phyloP scores from a whole-genome alignment of 2,113 vertebrate species.

The Myotis brandtii region DNA sequence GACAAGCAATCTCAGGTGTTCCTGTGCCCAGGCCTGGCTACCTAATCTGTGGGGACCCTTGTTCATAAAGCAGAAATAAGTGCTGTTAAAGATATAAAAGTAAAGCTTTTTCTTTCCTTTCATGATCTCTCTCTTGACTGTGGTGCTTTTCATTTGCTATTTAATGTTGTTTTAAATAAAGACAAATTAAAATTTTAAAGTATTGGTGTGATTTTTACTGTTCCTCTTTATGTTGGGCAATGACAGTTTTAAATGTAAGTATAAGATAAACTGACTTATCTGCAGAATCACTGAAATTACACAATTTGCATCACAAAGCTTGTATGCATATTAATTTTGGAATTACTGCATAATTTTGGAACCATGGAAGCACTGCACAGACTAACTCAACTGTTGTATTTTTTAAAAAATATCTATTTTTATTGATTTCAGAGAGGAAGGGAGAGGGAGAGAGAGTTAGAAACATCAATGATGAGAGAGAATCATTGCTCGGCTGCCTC shows the following conservation, averaged over 20 bases:
- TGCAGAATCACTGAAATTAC: neutral
- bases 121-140: neutral
- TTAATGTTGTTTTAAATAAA: constrained; percentile 33
- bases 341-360: too few species aligned
- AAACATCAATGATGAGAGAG: too few species aligned
- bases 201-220: constrained; percentile 21
- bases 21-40: neutral
- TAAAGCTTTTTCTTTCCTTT: constrained; percentile 5
- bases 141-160: constrained; percentile 22
- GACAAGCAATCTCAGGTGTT: neutral
- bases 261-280: neutral
- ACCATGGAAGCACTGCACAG: neutral
- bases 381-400: neutral
- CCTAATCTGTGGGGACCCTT: neutral
- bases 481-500: too few species aligned
- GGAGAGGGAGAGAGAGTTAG: too few species aligned
- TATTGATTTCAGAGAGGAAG: too few species aligned
- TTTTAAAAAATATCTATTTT: too few species aligned
- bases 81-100: neutral
- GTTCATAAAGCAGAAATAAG: neutral
- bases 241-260: constrained; percentile 18
- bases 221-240: constrained; percentile 7
- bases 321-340: neutral
- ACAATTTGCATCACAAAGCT: neutral
- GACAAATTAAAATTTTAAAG: constrained; percentile 18